These are phyloP conservation scores for Aphidius ervi DNA, from an alignment of 1,140 invertebrate species.

Conservation along the genomic window DNA sequence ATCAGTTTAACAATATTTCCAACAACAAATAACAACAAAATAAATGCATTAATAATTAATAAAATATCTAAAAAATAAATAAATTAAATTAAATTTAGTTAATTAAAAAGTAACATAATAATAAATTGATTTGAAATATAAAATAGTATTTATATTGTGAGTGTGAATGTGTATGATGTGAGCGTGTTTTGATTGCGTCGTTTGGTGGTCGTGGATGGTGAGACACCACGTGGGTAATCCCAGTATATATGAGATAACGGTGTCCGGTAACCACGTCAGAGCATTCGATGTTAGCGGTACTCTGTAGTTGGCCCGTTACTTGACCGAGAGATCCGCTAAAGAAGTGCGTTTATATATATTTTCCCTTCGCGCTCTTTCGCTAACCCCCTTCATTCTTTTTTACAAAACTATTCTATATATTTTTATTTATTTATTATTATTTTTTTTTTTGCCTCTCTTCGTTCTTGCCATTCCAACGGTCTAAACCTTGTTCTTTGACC, in stretches of 20 bases:
- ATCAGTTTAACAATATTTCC: too few species aligned
- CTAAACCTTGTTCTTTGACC: too few species aligned
- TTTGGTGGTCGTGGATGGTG: conserved; percentile 26
- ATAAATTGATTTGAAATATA: background rate
- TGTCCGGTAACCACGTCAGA: conserved; percentile 50
- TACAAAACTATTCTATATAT: conserved; percentile 6
- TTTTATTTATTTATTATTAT: too few species aligned
- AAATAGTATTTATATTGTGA: too few species aligned
- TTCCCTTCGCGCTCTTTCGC: conserved; percentile 11
- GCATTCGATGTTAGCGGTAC: conserved; percentile 47
- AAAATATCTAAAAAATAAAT: too few species aligned
- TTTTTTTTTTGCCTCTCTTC: background rate
- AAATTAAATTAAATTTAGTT: too few species aligned
- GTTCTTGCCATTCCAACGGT: too few species aligned
- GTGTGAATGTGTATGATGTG: background rate
- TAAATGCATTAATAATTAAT: too few species aligned
- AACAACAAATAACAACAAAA: background rate
- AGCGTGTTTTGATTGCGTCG: conserved; percentile 21
- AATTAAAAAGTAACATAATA: too few species aligned
- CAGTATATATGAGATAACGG: conserved; percentile 41
- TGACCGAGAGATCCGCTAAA: conserved; percentile 55
- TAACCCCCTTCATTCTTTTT: conserved; percentile 16
- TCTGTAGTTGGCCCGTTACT: conserved; percentile 47
- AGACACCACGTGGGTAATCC: conserved; percentile 45
- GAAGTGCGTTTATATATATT: conserved; percentile 31